These are phyloP conservation scores for Chloebia gouldiae DNA, from an alignment of 2,113 vertebrate genomes.

Conservation along the genomic window DNA sequence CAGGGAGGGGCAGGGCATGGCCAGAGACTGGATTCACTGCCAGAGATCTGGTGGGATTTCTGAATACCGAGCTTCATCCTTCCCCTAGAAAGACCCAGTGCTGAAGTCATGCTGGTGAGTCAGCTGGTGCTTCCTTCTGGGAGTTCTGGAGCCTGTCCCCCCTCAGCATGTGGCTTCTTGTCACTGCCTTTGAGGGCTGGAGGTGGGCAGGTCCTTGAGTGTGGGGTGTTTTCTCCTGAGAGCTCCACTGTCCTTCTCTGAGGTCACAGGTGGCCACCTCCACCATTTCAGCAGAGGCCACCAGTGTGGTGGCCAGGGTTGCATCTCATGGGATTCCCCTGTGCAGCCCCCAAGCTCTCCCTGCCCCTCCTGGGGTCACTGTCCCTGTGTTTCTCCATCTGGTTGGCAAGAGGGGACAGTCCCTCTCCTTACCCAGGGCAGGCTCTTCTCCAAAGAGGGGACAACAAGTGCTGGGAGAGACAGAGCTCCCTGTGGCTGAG, in stretches of 20 bases:
- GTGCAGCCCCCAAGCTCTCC: fast-evolving
- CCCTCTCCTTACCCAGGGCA: neutral
- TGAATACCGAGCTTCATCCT: neutral
- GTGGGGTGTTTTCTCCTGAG: neutral
- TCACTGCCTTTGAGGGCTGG: fast-evolving
- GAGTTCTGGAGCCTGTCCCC: neutral
- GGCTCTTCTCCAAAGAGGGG: fast-evolving
- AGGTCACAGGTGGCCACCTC: neutral
- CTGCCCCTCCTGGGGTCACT: neutral
- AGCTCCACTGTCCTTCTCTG: neutral
- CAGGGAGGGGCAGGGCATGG: neutral
- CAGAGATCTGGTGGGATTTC: neutral
- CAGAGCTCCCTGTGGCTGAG: neutral
- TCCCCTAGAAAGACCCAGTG: neutral
- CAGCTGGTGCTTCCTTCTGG: neutral
- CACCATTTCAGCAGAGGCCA: neutral
- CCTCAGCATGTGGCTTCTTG: fast-evolving
- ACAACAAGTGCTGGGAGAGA: neutral
- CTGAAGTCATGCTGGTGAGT: fast-evolving
- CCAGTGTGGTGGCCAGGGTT: neutral
- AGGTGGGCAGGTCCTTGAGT: neutral
- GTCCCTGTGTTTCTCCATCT: neutral
- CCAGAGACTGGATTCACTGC: neutral
- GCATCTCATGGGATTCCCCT: neutral
- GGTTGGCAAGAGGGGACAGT: neutral